Percentiles rank a stretch among this genome's conserved stretches.
Evolutionary conservation across 2,113 vertebrate species (phyloP).

Genomic region (Riparia riparia): DNA sequence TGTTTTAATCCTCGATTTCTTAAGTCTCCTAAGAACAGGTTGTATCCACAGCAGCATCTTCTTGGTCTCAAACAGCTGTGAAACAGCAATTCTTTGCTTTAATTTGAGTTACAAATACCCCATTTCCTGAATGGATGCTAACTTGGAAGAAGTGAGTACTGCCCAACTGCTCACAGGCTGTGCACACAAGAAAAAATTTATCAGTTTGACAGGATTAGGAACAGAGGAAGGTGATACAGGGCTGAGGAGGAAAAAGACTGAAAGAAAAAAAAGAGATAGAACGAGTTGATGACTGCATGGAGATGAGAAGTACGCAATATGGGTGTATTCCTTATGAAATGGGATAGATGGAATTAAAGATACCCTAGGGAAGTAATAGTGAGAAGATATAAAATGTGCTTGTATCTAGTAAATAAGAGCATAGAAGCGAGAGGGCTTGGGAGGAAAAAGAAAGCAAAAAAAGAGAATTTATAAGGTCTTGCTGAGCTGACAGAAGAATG

Average conservation of each 20-base stretch:
- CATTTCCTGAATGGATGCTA: not conserved
- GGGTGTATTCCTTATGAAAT: not conserved
- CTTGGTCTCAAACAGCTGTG: not conserved
- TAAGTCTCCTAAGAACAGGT: not conserved
- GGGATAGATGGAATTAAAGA: not conserved
- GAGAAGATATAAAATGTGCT: not conserved
- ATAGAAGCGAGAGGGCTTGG: not conserved
- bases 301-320: not conserved
- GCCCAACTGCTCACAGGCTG: not conserved
- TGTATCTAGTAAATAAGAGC: not conserved
- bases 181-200: not conserved
- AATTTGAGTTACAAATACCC: not conserved
- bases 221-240: not conserved
- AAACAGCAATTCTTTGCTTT: not conserved
- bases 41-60: not conserved
- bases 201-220: not conserved
- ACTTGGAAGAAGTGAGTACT: not conserved
- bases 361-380: not conserved
- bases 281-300: rapidly evolving
- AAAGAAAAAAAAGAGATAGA: not conserved
- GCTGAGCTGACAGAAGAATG: not conserved
- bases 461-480: not conserved
- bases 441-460: not conserved
- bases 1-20: rapidly evolving
- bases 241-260: not conserved